These are phyloP conservation scores for Hofmannophila pseudospretella DNA, from an alignment of 2,888 invertebrate genomes.

Conservation along the genomic window DNA sequence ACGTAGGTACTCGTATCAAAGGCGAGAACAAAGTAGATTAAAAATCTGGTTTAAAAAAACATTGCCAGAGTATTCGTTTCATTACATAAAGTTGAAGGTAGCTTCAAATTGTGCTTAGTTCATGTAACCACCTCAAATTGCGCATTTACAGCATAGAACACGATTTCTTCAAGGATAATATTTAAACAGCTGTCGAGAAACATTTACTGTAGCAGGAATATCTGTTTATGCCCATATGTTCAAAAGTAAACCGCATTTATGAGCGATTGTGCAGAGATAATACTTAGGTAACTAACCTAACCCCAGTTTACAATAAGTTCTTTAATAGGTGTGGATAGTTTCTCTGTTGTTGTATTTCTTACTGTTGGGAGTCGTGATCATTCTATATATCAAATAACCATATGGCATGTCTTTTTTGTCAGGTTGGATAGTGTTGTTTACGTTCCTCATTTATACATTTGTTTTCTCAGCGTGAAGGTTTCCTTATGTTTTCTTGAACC, in stretches of 20 bases:
- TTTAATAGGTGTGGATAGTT: too few species aligned
- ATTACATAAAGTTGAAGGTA: slow-evolving; percentile 25
- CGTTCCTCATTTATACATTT: too few species aligned
- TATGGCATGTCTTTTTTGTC: too few species aligned
- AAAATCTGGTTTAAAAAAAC: slow-evolving; percentile 13
- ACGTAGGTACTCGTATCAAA: neutral
- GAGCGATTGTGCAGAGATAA: neutral
- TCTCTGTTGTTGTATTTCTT: too few species aligned
- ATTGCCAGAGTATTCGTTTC: slow-evolving; percentile 17
- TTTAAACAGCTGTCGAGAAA: slow-evolving; percentile 24
- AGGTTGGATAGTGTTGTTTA: too few species aligned
- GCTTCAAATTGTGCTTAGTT: slow-evolving; percentile 38
- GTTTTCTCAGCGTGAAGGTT: too few species aligned
- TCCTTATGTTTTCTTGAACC: too few species aligned
- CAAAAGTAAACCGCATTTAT: neutral
- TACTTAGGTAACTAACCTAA: too few species aligned
- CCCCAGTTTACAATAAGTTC: too few species aligned
- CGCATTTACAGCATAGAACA: slow-evolving; percentile 48
- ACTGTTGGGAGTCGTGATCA: too few species aligned
- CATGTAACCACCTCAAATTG: slow-evolving; percentile 47
- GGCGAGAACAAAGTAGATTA: neutral
- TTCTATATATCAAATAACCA: too few species aligned
- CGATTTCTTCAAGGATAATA: slow-evolving; percentile 59
- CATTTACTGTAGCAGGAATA: slow-evolving; percentile 13
- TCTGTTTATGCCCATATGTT: slow-evolving; percentile 1